A percentile compares a stretch with the other conserved stretches of the same genome.
phyloP scores from a whole-genome alignment of 2,888 invertebrate species.

The Heliconius ismenius region DNA sequence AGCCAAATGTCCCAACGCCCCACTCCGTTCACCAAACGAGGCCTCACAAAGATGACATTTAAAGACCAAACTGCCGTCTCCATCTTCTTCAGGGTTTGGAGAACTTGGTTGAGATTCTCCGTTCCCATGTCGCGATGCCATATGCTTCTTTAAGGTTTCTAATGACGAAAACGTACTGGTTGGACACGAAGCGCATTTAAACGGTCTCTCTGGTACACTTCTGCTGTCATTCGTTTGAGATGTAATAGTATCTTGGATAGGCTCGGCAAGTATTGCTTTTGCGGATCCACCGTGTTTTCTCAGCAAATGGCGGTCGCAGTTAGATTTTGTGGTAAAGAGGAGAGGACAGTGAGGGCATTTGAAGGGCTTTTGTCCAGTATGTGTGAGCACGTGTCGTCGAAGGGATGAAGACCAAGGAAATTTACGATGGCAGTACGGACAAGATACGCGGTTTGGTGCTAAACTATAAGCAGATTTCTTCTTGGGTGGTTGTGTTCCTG shows the following conservation, averaged over 20 bases:
- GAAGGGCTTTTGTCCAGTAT: slow-evolving; percentile 98
- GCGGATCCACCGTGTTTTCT: slow-evolving; percentile 88
- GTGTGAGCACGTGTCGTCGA: slow-evolving; percentile 96
- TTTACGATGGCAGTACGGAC: slow-evolving; percentile 95
- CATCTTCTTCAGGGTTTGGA: slow-evolving; percentile 61
- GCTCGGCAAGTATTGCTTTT: slow-evolving; percentile 70
- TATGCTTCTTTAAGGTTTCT: slow-evolving; percentile 90
- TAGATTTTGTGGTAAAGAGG: slow-evolving; percentile 97
- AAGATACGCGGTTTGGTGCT: slow-evolving; percentile 95
- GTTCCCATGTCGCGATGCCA: slow-evolving; percentile 85
- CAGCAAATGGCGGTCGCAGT: slow-evolving; percentile 96
- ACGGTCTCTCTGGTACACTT: slow-evolving; percentile 88
- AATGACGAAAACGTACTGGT: slow-evolving; percentile 91
- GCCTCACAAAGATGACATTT: slow-evolving; percentile 96
- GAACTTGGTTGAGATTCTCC: slow-evolving; percentile 74
- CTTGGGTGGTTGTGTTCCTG: slow-evolving; percentile 83
- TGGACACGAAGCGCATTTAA: slow-evolving; percentile 90
- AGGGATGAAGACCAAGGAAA: slow-evolving; percentile 98
- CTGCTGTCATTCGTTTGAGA: slow-evolving; percentile 73
- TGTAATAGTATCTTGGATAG: slow-evolving; percentile 61
- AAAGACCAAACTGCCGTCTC: slow-evolving; percentile 87
- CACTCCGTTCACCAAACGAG: slow-evolving; percentile 89
- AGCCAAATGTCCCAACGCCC: slow-evolving; percentile 91
- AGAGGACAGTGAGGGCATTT: slow-evolving; percentile 96
- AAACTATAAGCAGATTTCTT: slow-evolving; percentile 97